A percentile compares a stretch with the other conserved stretches of the same genome.
These are phyloP conservation scores for Crotalus tigris DNA, from an alignment of 2,113 vertebrate genomes.

Conservation along the genomic window DNA sequence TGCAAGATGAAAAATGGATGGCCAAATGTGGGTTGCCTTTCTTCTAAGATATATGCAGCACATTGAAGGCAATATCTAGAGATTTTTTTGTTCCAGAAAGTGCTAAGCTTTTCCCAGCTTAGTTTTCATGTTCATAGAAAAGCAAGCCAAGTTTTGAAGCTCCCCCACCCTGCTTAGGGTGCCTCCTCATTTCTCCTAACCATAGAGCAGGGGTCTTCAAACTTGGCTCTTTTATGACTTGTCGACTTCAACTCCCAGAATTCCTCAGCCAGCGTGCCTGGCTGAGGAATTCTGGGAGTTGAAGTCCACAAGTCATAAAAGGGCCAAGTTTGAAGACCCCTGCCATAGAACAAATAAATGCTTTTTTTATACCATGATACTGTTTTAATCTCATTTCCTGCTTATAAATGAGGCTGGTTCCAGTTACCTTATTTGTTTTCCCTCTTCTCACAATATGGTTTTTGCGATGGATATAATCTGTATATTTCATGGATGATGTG, in stretches of 20 bases:
- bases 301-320: too few relatives aligned
- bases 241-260: too few relatives aligned
- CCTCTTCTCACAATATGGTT: not conserved
- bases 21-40: conserved; percentile 1
- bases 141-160: not conserved
- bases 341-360: not conserved
- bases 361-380: not conserved
- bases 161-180: not conserved
- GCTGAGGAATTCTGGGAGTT: too few relatives aligned
- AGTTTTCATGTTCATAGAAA: not conserved
- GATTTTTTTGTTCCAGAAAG: not conserved
- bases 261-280: too few relatives aligned
- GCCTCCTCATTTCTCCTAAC: not conserved
- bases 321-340: too few relatives aligned
- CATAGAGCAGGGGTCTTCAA: not conserved
- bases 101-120: conserved; percentile 7
- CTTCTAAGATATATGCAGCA: conserved; percentile 2
- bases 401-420: not conserved
- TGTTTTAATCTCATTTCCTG: not conserved
- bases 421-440: not conserved
- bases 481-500: not conserved
- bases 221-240: too few relatives aligned
- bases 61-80: not conserved
- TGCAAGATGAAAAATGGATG: conserved; percentile 43
- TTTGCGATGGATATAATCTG: not conserved